Conservation (phyloP, 64 coral and sea anemone species). For the Montipora foliosa region DNA sequence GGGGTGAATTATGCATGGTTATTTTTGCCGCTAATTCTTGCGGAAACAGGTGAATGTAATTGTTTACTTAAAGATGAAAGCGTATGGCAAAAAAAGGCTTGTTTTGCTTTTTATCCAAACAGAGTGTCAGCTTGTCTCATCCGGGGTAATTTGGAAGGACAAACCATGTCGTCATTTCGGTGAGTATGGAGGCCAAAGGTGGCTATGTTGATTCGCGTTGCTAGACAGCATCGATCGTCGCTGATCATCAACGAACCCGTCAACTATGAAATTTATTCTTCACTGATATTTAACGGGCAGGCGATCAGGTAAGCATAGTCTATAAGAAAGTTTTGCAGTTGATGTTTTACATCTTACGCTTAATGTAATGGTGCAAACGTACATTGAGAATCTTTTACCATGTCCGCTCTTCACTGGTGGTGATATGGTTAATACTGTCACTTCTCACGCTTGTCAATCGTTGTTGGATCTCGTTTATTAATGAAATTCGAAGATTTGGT, state of each 20-base stretch:
- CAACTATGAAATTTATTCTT: background rate
- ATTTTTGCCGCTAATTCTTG: background rate
- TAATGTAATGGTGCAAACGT: too few relatives aligned
- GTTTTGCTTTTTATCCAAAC: background rate
- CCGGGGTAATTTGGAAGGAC: background rate
- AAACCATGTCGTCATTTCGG: background rate
- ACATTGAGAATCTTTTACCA: too few relatives aligned
- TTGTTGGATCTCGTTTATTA: too few relatives aligned
- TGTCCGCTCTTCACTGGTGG: too few relatives aligned
- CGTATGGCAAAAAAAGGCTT: background rate
- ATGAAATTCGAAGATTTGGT: too few relatives aligned
- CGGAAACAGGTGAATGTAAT: background rate
- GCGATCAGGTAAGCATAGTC: constrained; percentile 10
- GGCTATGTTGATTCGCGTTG: constrained; percentile 30
- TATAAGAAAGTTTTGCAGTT: background rate
- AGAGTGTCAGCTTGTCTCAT: constrained; percentile 2
- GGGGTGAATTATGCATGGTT: constrained; percentile 6
- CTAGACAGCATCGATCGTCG: background rate
- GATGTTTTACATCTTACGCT: background rate
- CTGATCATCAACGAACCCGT: too few relatives aligned
- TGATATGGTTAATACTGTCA: too few relatives aligned
- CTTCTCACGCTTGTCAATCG: too few relatives aligned
- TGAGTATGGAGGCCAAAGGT: constrained; percentile 3
- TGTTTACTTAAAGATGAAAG: constrained; percentile 21
- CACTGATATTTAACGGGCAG: background rate